Conservation (phyloP, 2,888 invertebrate genomes). For the Melikaiella ostensackeni region DNA sequence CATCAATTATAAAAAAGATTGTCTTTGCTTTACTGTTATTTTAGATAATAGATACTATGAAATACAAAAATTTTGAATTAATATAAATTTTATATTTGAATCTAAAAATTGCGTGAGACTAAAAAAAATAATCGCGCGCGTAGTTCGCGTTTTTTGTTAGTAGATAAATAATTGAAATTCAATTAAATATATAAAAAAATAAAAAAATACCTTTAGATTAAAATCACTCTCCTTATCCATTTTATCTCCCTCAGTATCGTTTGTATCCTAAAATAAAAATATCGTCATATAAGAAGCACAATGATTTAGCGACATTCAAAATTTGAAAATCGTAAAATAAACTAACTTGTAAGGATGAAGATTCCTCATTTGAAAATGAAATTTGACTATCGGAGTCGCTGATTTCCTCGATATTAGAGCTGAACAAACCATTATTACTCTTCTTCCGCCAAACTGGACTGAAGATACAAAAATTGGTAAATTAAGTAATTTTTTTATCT, state of each 20-base stretch:
- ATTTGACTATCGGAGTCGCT: slow-evolving; percentile 75
- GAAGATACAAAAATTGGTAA: slow-evolving; percentile 55
- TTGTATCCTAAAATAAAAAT: slow-evolving; percentile 64
- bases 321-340: slow-evolving; percentile 16
- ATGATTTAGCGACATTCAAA: too few relatives aligned
- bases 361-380: slow-evolving; percentile 74
- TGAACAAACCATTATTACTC: slow-evolving; percentile 73
- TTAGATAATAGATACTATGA: too few relatives aligned
- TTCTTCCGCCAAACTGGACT: slow-evolving; percentile 77
- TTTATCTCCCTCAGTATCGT: slow-evolving; percentile 70
- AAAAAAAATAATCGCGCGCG: too few relatives aligned
- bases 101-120: too few relatives aligned
- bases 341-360: slow-evolving; percentile 72
- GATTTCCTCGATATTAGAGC: slow-evolving; percentile 70
- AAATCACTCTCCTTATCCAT: slow-evolving; percentile 74
- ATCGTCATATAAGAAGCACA: too few relatives aligned
- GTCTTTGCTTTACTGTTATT: too few relatives aligned
- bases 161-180: too few relatives aligned
- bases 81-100: too few relatives aligned
- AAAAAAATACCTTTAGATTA: slow-evolving; percentile 75
- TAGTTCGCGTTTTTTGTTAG: too few relatives aligned
- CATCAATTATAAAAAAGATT: too few relatives aligned
- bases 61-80: too few relatives aligned
- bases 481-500: neutral
- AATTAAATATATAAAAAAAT: too few relatives aligned